Base-by-base conservation (phyloP, 2,888 invertebrate genomes). In the Catocala sponsa region DNA sequence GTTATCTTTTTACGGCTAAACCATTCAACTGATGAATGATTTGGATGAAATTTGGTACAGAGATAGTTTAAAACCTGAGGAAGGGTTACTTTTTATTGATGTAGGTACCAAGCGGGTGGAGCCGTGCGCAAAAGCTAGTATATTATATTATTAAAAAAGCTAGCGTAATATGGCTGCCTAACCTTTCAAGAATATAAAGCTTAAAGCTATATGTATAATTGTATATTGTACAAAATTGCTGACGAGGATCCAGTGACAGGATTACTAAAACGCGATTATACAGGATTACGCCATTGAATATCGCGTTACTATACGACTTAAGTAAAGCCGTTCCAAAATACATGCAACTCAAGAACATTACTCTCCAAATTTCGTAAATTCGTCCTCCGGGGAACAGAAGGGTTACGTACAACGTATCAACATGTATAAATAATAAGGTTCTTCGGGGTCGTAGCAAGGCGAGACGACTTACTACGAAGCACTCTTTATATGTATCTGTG, bases 241-340 rank as follows among this genome's bases (percentile, higher is more conserved):
- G 11, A 42, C 10, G 9, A 42, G 5, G 1, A n/a, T 44, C 44
- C 12, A 12, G 44, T 44, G 6, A 6, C 6, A 6, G 33, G 56
- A 62, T 70, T 54, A 70, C 10, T 7, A 47, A 63, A 59, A 67
- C 52, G 55, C 52, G 57, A 63, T 67, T 63, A 55, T 44, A 64
- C 58, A 59, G 59, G 64, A 68, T 72, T 72, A 54, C 50, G 53
- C 48, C 48, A 55, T 15, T 15, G 15, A 41, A 44, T 70, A 54
- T 68, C 44, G 13, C 43, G 12, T 64, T 72, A 59, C 60, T 51
- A 35, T 58, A 33, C 48, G 43, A 57, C 13, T 42, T 49, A 25
- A 10, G 59, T 51, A 63, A 70, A 68, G 50, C 53, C 64, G 10
- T 56, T 41, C 53, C 52, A 60, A 33, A 67, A 42, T 32, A 48